Base-by-base conservation (phyloP, 2,888 invertebrate genomes). In the Candidula unifasciata region DNA sequence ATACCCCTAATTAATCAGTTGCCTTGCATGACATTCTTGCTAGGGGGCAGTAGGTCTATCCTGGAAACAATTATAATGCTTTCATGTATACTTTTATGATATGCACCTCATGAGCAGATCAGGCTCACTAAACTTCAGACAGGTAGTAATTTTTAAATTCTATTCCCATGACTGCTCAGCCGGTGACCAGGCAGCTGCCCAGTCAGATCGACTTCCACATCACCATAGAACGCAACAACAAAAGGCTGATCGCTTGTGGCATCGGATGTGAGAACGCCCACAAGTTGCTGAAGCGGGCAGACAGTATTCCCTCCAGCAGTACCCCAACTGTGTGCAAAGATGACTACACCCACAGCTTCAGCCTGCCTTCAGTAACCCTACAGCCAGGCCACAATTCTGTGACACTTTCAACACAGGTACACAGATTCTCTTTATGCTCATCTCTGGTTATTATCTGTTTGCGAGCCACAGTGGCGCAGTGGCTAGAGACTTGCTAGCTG, bases 331-430 rank as follows among this genome's bases (percentile, higher is more conserved):
- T 96, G 2, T 92, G 95, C 0, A 95, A 96, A 89, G 95, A 95
- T 71, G 96, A 96, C 91, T 96, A 95, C 89, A 95, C 95, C 30
- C 95, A 95, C 86, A 95, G 95, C 86, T 95, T 96, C n/a, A 91
- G 91, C 24, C 93, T 94, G 0, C 87, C 90, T 64, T 90, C 94
- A 89, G 90, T 94, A 80, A 88, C 89, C 3, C 88, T 94, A n/a
- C 89, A 93, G 84, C 94, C 95, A 35, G 95, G 95, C 73, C 89
- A 88, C 37, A 95, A 95, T 89, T 89, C 87, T 27, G 86, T 95
- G 44, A 88, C 88, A n/a, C 90, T 95, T 24, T 89, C 89, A 77
- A 85, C 88, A 73, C 93, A 94, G 93, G 95, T 94, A 54, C 88
- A 87, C 87, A 71, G 27, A 16, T 21, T 33, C 2, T 66, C 3